phyloP scores from a whole-genome alignment of 2,797 vertebrate genomes.

The Ambastaia sidthimunki region DNA sequence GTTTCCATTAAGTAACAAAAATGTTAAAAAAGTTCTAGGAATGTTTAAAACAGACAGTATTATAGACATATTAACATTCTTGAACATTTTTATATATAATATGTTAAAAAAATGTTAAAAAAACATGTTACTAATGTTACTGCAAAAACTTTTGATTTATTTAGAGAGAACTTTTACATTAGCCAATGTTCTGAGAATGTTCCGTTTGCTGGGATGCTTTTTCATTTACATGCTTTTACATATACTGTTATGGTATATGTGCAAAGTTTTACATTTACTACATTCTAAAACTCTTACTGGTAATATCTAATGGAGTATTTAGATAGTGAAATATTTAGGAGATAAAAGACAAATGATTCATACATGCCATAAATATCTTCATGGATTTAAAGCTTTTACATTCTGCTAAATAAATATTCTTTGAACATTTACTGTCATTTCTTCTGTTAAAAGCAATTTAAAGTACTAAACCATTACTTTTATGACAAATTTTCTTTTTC shows the following conservation, averaged over 20 bases:
- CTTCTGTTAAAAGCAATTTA: conserved; percentile 13
- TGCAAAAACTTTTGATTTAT: too few relatives aligned
- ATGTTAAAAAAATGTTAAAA: too few relatives aligned
- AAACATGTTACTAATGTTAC: too few relatives aligned
- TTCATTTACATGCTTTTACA: background rate
- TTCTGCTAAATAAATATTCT: conserved; percentile 4
- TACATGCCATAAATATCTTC: conserved; percentile 24
- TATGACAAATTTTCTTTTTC: conserved; percentile 18
- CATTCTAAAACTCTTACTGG: background rate
- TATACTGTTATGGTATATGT: background rate
- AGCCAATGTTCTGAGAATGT: too few relatives aligned
- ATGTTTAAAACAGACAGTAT: too few relatives aligned
- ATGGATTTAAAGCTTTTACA: conserved; percentile 5
- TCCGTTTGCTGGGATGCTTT: too few relatives aligned
- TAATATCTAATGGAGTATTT: background rate
- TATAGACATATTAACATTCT: too few relatives aligned
- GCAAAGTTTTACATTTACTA: background rate
- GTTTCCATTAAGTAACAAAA: too few relatives aligned
- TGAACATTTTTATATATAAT: too few relatives aligned
- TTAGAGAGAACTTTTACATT: too few relatives aligned
- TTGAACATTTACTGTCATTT: conserved; percentile 26
- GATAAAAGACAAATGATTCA: conserved; percentile 26
- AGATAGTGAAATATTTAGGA: background rate
- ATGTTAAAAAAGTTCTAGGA: too few relatives aligned
- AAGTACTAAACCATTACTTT: conserved; percentile 8